These are phyloP conservation scores for Protobothrops mucrosquamatus DNA, from an alignment of 2,113 vertebrate species.

Conservation along the genomic window DNA sequence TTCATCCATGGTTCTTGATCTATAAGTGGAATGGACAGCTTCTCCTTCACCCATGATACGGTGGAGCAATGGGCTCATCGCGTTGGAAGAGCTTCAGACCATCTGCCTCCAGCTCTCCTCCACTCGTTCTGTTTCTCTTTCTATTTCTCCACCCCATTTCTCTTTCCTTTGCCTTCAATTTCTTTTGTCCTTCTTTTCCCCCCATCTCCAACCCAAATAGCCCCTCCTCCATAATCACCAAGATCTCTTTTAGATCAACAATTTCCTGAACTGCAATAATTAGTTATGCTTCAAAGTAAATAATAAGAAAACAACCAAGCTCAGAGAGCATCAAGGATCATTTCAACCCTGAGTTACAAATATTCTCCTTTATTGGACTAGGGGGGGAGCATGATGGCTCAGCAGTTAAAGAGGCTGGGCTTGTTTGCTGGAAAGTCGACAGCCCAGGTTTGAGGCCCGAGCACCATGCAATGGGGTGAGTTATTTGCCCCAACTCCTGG, in stretches of 20 bases:
- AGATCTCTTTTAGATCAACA: not conserved
- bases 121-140: not conserved
- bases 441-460: too few species aligned
- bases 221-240: not conserved
- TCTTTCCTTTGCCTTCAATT: not conserved
- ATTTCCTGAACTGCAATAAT: not conserved
- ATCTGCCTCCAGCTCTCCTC: not conserved
- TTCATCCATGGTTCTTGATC: constrained; percentile 7
- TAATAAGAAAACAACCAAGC: too few species aligned
- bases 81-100: not conserved
- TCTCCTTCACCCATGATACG: not conserved
- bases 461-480: too few species aligned
- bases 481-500: too few species aligned
- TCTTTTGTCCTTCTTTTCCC: not conserved
- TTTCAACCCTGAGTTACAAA: too few species aligned
- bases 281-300: not conserved
- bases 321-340: too few species aligned
- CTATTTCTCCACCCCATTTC: not conserved
- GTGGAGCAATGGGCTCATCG: not conserved
- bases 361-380: too few species aligned
- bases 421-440: too few species aligned
- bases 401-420: too few species aligned
- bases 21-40: not conserved
- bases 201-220: not conserved
- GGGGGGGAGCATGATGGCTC: too few species aligned